Conservation (phyloP, 2,888 invertebrate genomes). For the Calliopum simillimum region DNA sequence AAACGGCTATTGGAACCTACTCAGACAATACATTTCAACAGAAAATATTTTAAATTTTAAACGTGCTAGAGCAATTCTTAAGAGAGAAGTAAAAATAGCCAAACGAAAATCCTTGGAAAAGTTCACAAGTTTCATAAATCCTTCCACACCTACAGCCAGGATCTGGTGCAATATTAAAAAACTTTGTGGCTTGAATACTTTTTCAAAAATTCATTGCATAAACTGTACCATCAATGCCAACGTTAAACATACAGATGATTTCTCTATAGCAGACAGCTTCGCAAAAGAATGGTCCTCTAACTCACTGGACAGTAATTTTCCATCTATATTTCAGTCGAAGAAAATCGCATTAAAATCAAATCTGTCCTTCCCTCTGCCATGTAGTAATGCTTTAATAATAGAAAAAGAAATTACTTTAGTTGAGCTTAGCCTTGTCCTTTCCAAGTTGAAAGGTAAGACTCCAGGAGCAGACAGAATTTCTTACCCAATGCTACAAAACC, state of each 20-base stretch:
- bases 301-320: background rate
- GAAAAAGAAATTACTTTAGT: background rate
- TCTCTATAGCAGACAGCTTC: background rate
- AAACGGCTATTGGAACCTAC: constrained; percentile 25
- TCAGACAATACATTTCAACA: constrained; percentile 30
- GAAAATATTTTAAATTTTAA: constrained; percentile 35
- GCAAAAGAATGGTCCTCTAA: background rate
- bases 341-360: background rate
- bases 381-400: background rate
- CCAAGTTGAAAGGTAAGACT: too few relatives aligned
- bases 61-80: constrained; percentile 25
- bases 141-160: background rate
- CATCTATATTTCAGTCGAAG: background rate
- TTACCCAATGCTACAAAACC: too few relatives aligned
- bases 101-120: constrained; percentile 18
- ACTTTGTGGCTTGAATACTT: constrained; percentile 18
- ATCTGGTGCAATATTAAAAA: too few relatives aligned
- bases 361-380: background rate
- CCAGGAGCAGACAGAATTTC: background rate
- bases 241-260: background rate
- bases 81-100: constrained; percentile 35
- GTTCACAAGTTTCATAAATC: constrained; percentile 31
- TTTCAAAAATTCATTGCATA: background rate
- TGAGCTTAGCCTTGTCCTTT: background rate
- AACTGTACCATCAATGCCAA: background rate